Evolutionary conservation across 1,140 invertebrate genomes (phyloP).

Genomic region (Temnothorax curvispinosus): DNA sequence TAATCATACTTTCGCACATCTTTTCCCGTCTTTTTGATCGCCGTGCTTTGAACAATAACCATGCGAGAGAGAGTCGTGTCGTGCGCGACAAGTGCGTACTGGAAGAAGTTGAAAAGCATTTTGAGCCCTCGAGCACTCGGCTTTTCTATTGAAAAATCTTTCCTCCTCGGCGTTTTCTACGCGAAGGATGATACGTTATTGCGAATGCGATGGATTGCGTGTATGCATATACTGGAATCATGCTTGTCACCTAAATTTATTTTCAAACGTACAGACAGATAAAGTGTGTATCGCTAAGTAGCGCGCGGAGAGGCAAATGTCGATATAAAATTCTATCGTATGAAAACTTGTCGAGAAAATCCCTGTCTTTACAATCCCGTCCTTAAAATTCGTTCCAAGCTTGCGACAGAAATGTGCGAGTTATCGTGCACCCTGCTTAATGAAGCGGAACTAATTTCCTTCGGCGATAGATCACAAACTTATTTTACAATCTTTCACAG

Average conservation of each 20-base stretch:
- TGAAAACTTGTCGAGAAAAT: conserved; percentile 13
- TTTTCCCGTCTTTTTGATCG: conserved; percentile 43
- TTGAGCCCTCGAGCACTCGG: conserved; percentile 39
- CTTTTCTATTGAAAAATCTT: conserved; percentile 15
- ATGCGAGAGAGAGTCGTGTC: neutral
- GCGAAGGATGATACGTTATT: conserved; percentile 38
- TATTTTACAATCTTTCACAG: conserved; percentile 44
- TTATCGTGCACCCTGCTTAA: conserved; percentile 48
- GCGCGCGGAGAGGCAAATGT: neutral
- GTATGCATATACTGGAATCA: neutral
- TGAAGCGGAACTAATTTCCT: conserved; percentile 61
- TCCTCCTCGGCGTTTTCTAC: conserved; percentile 34
- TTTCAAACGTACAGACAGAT: conserved; percentile 18
- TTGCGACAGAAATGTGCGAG: neutral
- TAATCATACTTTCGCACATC: conserved; percentile 54
- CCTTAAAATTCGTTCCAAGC: conserved; percentile 28
- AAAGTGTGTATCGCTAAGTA: neutral
- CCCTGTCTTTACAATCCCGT: neutral
- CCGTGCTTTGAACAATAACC: conserved; percentile 55
- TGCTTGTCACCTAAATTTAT: conserved; percentile 20
- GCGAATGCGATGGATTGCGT: conserved; percentile 34
- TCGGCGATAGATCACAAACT: conserved; percentile 55
- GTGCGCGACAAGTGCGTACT: conserved; percentile 11
- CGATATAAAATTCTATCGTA: neutral
- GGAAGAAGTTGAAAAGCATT: conserved; percentile 57